Conservation (phyloP, 2,888 invertebrate species). For the Drosophila infuscata region DNA sequence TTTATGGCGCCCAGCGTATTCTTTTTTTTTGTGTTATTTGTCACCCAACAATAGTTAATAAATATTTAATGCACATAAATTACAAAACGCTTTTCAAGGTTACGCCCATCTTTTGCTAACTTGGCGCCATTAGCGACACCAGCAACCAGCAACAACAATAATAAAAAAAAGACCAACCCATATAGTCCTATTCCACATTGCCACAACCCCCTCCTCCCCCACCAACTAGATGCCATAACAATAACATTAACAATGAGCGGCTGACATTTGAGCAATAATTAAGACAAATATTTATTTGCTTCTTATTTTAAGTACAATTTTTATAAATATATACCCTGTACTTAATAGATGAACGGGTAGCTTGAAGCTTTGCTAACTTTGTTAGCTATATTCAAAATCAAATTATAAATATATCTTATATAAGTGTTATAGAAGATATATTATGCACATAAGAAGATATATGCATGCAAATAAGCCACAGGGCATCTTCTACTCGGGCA, state of each 20-base stretch:
- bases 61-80: constrained; percentile 78
- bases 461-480: background rate
- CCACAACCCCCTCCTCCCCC: background rate
- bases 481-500: background rate
- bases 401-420: background rate
- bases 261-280: constrained; percentile 67
- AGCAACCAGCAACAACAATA: constrained; percentile 2
- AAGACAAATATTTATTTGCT: constrained; percentile 61
- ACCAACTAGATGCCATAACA: background rate
- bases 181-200: constrained; percentile 21
- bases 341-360: background rate
- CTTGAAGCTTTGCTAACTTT: background rate
- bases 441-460: background rate
- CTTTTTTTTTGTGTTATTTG: constrained; percentile 57
- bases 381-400: background rate
- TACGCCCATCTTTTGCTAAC: constrained; percentile 44
- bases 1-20: constrained; percentile 5
- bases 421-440: background rate
- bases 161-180: constrained; percentile 1
- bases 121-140: constrained; percentile 33
- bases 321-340: constrained; percentile 7
- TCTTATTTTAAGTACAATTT: constrained; percentile 14
- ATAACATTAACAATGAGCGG: constrained; percentile 5
- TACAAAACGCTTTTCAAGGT: constrained; percentile 77
- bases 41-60: constrained; percentile 69